Evolutionary conservation across 2,888 invertebrate species (phyloP).

Genomic region (Diogma glabrata): DNA sequence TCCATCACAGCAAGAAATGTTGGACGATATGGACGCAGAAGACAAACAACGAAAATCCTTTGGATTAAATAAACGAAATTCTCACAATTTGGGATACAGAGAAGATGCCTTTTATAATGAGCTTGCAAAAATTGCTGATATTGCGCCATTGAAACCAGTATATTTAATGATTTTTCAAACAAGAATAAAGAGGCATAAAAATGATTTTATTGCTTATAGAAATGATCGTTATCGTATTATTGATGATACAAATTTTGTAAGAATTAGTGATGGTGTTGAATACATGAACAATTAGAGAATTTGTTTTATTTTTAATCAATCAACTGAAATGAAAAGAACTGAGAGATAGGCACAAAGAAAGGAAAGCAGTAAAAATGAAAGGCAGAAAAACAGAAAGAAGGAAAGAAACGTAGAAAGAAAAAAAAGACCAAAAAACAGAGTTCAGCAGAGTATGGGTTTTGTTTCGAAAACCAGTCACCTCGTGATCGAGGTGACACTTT

Average conservation of each 20-base stretch:
- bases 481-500: too few relatives aligned
- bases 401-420: too few relatives aligned
- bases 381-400: too few relatives aligned
- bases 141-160: conserved; percentile 51
- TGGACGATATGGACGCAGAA: conserved; percentile 47
- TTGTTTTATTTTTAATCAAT: too few relatives aligned
- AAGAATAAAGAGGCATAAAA: conserved; percentile 49
- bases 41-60: conserved; percentile 42
- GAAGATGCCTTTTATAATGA: conserved; percentile 57
- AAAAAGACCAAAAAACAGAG: too few relatives aligned
- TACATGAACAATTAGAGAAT: too few relatives aligned
- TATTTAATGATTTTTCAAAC: conserved; percentile 57
- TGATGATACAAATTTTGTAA: conserved; percentile 44
- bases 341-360: too few relatives aligned
- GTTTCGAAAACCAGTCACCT: too few relatives aligned
- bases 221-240: conserved; percentile 49
- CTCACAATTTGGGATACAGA: conserved; percentile 61
- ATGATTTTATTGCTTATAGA: conserved; percentile 48
- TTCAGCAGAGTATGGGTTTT: too few relatives aligned
- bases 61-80: conserved; percentile 58
- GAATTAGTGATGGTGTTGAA: too few relatives aligned
- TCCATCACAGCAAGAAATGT: conserved; percentile 53
- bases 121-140: conserved; percentile 49
- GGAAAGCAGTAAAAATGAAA: too few relatives aligned
- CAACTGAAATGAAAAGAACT: too few relatives aligned